These are phyloP conservation scores for Agrenia bidenticulata DNA, from an alignment of 2,888 invertebrate species.

Conservation along the genomic window DNA sequence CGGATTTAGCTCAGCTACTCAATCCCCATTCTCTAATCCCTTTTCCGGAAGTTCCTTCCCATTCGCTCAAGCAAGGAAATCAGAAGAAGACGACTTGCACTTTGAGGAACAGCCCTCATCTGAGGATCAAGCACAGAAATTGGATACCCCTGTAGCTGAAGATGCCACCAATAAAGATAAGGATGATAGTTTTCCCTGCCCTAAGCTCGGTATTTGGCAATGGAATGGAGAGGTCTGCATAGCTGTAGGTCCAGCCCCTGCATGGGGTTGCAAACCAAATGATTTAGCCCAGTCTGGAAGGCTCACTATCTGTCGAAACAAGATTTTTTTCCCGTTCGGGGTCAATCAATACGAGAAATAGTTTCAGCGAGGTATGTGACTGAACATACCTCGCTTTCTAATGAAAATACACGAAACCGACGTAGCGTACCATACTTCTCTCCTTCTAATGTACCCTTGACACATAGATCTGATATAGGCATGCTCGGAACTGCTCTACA, in stretches of 20 bases:
- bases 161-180: slow-evolving; percentile 12
- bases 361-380: background rate
- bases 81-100: background rate
- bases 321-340: slow-evolving; percentile 42
- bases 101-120: background rate
- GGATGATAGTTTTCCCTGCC: slow-evolving; percentile 42
- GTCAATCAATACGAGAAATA: slow-evolving; percentile 7
- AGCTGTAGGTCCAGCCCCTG: slow-evolving; percentile 48
- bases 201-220: slow-evolving; percentile 48
- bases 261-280: slow-evolving; percentile 49
- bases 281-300: slow-evolving; percentile 48
- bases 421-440: too few relatives aligned
- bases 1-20: background rate
- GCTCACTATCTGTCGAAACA: slow-evolving; percentile 50
- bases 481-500: background rate
- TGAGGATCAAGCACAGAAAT: slow-evolving; percentile 1
- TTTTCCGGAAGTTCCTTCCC: background rate
- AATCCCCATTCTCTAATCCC: background rate
- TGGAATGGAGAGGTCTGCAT: slow-evolving; percentile 51
- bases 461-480: background rate
- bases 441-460: too few relatives aligned
- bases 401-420: too few relatives aligned
- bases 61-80: background rate
- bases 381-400: too few relatives aligned
- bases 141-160: background rate